Evolutionary conservation across 1,140 invertebrate genomes (phyloP).

Genomic region (Idris sp.): DNA sequence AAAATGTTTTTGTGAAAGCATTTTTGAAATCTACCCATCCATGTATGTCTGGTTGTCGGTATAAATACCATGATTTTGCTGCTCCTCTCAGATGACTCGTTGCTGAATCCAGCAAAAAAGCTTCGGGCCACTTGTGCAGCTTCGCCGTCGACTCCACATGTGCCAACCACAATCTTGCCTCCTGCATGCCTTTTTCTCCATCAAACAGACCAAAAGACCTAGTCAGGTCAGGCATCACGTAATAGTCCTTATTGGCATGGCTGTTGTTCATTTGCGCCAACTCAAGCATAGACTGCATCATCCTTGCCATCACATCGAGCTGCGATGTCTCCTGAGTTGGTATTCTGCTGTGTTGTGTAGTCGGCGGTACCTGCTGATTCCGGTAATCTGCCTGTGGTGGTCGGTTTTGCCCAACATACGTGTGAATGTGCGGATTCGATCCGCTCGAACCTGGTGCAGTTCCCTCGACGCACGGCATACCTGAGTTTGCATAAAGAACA

Average conservation of each 20-base stretch:
- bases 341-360: too few relatives aligned
- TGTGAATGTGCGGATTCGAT: too few relatives aligned
- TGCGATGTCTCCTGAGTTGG: too few relatives aligned
- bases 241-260: constrained; percentile 4
- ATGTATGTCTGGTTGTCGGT: not conserved
- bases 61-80: constrained; percentile 8
- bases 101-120: constrained; percentile 8
- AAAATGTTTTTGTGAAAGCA: constrained; percentile 1
- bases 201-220: not conserved
- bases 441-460: too few relatives aligned
- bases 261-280: not conserved
- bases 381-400: not conserved
- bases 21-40: constrained; percentile 10
- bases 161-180: constrained; percentile 1
- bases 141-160: constrained; percentile 14
- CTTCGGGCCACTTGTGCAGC: constrained; percentile 8
- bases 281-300: not conserved
- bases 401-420: too few relatives aligned
- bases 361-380: not conserved
- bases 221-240: constrained; percentile 12
- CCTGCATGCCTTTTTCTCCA: constrained; percentile 1
- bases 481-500: too few relatives aligned
- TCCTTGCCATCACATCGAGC: not conserved
- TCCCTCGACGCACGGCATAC: too few relatives aligned
- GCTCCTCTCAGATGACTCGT: constrained; percentile 8